Conservation (phyloP, 2,797 vertebrate genomes). For the Chrysocyon brachyurus region DNA sequence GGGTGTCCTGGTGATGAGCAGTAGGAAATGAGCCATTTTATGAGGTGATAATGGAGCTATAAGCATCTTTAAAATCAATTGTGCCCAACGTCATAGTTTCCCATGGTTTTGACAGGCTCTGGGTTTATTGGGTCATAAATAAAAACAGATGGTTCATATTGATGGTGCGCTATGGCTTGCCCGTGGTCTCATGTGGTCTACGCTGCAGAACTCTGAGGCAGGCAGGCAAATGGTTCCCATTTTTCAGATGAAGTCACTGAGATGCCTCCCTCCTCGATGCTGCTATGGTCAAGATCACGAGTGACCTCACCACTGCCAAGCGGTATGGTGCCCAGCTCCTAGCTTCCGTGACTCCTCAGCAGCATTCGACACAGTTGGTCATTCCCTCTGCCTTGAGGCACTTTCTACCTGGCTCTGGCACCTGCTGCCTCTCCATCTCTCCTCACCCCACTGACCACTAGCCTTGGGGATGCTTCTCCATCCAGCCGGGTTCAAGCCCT, state of each 20-base stretch:
- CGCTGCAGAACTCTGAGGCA: background rate
- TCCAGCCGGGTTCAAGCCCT: background rate
- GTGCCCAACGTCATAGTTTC: background rate
- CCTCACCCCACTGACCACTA: background rate
- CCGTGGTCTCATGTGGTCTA: background rate
- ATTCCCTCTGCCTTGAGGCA: background rate
- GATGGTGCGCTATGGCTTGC: background rate
- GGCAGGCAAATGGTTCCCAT: background rate
- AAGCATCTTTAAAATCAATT: constrained; percentile 70
- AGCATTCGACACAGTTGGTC: background rate
- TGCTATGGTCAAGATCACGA: background rate
- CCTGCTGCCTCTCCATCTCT: background rate
- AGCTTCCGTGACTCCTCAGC: background rate
- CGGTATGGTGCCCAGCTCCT: background rate
- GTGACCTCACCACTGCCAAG: background rate
- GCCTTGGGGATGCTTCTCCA: background rate
- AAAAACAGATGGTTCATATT: background rate
- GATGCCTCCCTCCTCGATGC: background rate
- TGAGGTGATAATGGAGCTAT: constrained; percentile 55
- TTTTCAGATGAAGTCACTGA: background rate
- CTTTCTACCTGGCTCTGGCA: background rate
- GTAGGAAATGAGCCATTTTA: constrained; percentile 76
- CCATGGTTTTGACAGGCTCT: constrained; percentile 37
- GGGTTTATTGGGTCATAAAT: constrained; percentile 58
- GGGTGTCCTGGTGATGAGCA: background rate